phyloP scores from a whole-genome alignment of 1,140 invertebrate species.

The Epicauta chinensis region DNA sequence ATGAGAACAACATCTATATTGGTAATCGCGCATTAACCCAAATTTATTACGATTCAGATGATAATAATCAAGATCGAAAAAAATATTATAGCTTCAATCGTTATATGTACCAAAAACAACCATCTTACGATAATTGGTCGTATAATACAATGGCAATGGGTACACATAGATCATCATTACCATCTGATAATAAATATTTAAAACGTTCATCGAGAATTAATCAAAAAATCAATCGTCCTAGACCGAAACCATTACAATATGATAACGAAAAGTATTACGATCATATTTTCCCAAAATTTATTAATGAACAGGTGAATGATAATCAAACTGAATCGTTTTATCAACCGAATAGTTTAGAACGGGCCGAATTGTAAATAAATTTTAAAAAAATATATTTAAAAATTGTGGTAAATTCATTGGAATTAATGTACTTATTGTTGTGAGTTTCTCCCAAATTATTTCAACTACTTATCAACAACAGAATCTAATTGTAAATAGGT shows the following conservation, averaged over 20 bases:
- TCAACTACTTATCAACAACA: background rate
- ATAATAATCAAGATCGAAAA: constrained; percentile 24
- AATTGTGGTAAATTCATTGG: constrained; percentile 9
- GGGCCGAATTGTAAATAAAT: constrained; percentile 41
- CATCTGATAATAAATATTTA: constrained; percentile 27
- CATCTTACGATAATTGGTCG: constrained; percentile 30
- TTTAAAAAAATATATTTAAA: constrained; percentile 14
- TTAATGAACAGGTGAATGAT: constrained; percentile 13
- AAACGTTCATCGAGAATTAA: constrained; percentile 20
- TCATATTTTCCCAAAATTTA: constrained; percentile 37
- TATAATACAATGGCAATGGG: constrained; percentile 24
- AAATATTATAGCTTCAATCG: constrained; percentile 35
- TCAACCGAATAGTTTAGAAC: constrained; percentile 37
- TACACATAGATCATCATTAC: constrained; percentile 23
- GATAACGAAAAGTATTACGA: constrained; percentile 40
- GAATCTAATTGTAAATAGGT: background rate
- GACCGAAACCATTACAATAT: constrained; percentile 37
- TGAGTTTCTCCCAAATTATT: too few relatives aligned
- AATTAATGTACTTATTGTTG: too few relatives aligned
- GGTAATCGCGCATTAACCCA: constrained; percentile 27
- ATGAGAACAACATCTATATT: constrained; percentile 34
- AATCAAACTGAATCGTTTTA: constrained; percentile 32
- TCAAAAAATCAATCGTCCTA: constrained; percentile 12
- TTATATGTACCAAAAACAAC: constrained; percentile 20
- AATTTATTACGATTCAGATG: constrained; percentile 29